Conservation (phyloP, 1,140 invertebrate species). For the Drosophila eugracilis region DNA sequence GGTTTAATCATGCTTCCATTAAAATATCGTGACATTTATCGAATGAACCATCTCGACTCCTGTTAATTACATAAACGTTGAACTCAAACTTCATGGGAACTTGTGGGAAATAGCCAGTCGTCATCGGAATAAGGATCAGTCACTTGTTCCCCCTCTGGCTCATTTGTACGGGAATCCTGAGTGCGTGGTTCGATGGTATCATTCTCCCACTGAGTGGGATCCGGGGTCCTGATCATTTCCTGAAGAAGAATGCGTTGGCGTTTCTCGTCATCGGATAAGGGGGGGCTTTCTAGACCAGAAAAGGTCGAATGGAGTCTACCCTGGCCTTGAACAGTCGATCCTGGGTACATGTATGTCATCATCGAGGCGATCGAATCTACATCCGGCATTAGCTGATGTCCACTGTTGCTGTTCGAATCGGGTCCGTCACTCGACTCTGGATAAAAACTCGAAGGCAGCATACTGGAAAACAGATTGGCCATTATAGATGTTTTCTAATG, state of each 20-base stretch:
- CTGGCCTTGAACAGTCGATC: neutral
- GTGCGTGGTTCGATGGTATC: neutral
- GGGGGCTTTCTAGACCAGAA: neutral
- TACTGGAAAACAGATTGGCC: constrained; percentile 42
- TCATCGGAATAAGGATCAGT: neutral
- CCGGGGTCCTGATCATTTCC: neutral
- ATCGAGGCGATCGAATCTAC: neutral
- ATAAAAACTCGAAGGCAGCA: constrained; percentile 26
- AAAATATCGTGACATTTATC: neutral
- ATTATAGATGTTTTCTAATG: constrained; percentile 17
- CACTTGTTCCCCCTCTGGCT: neutral
- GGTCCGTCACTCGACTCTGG: neutral
- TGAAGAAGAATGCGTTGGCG: constrained; percentile 21
- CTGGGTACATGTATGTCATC: constrained; percentile 1
- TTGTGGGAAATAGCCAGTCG: neutral
- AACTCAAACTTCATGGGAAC: neutral
- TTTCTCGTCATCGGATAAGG: constrained; percentile 59
- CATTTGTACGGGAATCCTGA: neutral
- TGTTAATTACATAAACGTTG: neutral
- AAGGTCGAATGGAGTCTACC: neutral
- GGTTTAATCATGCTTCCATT: neutral
- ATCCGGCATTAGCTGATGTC: neutral
- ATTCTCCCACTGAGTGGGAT: neutral
- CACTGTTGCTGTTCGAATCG: neutral
- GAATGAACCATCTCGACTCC: neutral